Percentiles rank a stretch among this genome's conserved stretches.
Evolutionary conservation across 2,888 invertebrate genomes (phyloP).

Genomic region (Busseola fusca): DNA sequence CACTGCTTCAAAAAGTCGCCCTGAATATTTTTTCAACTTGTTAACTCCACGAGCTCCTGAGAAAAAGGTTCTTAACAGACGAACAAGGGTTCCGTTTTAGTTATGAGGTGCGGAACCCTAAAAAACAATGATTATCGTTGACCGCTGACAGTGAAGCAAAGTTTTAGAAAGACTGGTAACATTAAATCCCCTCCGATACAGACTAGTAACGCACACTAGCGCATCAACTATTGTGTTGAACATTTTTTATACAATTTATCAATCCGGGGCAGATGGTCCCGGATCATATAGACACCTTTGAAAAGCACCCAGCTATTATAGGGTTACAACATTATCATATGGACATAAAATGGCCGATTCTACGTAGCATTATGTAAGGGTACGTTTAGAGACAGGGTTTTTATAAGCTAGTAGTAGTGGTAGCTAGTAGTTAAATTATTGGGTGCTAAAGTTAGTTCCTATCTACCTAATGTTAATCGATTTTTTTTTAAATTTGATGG

Average conservation of each 20-base stretch:
- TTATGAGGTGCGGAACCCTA: too few relatives aligned
- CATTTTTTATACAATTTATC: conserved; percentile 87
- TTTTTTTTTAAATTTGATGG: background rate
- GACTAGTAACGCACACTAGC: conserved; percentile 69
- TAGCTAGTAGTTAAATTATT: too few relatives aligned
- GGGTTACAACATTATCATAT: conserved; percentile 86
- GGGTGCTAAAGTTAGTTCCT: background rate
- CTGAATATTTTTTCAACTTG: too few relatives aligned
- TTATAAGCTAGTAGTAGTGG: too few relatives aligned
- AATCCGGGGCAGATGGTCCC: conserved; percentile 86
- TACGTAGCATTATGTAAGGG: conserved; percentile 28
- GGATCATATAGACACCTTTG: conserved; percentile 85
- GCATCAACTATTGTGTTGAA: conserved; percentile 70
- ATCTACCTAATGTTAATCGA: background rate
- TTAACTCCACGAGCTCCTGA: too few relatives aligned
- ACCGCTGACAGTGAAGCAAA: conserved; percentile 52
- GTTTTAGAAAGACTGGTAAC: conserved; percentile 56
- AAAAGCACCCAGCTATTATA: conserved; percentile 83
- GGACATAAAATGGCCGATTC: conserved; percentile 77
- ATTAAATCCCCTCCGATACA: conserved; percentile 64
- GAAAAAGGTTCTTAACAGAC: too few relatives aligned
- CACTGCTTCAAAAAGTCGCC: too few relatives aligned
- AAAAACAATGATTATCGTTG: conserved; percentile 7
- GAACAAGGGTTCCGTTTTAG: too few relatives aligned
- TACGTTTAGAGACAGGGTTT: conserved; percentile 1